A percentile compares a stretch with the other conserved stretches of the same genome.
Conservation (phyloP, 2,888 invertebrate genomes). For the Ormyrus pomaceus region DNA sequence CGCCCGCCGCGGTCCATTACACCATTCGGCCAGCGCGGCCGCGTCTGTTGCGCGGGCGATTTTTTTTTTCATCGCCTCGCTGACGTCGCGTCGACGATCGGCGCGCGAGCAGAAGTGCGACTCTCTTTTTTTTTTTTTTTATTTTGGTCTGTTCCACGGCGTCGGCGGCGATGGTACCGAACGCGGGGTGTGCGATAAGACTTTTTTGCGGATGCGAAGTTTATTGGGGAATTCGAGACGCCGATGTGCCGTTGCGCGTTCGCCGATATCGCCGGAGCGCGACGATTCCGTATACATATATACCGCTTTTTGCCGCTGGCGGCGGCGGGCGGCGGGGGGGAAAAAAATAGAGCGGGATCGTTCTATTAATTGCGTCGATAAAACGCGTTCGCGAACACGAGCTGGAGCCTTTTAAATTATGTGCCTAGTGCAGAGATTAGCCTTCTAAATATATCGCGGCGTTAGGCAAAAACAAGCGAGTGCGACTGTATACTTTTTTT, state of each 20-base stretch:
- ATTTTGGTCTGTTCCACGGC: background rate
- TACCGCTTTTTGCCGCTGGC: background rate
- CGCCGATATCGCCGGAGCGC: conserved; percentile 21
- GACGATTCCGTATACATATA: background rate
- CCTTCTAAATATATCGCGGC: too few species aligned
- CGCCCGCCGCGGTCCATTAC: background rate
- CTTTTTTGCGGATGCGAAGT: conserved; percentile 53
- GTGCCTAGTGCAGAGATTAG: background rate
- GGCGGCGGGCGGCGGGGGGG: background rate
- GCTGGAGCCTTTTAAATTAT: conserved; percentile 41
- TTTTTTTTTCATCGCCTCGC: background rate
- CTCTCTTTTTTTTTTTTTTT: conserved; percentile 30
- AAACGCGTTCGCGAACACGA: background rate
- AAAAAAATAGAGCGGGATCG: conserved; percentile 46
- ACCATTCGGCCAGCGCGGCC: too few species aligned
- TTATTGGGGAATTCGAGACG: conserved; percentile 54
- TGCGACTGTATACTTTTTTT: too few species aligned
- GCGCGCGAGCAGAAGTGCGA: conserved; percentile 37
- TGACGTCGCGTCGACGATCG: conserved; percentile 38
- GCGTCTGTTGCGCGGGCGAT: too few species aligned
- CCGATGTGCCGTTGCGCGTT: conserved; percentile 35
- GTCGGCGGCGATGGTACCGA: conserved; percentile 45
- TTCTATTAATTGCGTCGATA: conserved; percentile 40
- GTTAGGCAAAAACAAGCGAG: too few species aligned
- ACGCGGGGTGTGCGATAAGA: conserved; percentile 44